Evolutionary conservation across 2,797 vertebrate species (phyloP).

Genomic region (Rhinatrema bivittatum): DNA sequence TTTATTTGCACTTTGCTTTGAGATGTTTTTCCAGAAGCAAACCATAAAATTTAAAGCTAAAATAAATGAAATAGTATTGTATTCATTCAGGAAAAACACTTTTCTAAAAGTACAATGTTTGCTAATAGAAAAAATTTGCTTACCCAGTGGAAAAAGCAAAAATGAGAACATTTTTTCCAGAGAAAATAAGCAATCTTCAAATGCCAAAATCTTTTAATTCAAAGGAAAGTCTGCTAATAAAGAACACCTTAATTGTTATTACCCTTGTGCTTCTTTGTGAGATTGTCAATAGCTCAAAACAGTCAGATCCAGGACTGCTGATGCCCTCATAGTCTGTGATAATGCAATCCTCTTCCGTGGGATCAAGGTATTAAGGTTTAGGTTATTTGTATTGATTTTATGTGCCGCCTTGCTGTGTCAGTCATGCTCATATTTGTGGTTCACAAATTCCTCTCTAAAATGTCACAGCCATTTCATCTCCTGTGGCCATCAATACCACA

Average conservation of each 20-base stretch:
- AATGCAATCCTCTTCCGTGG: constrained; percentile 85
- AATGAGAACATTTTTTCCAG: too few species aligned
- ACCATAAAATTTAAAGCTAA: too few species aligned
- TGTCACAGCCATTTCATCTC: constrained; percentile 96
- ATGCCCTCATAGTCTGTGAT: constrained; percentile 68
- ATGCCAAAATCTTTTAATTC: too few species aligned
- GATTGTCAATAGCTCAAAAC: constrained; percentile 76
- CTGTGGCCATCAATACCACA: constrained; percentile 77
- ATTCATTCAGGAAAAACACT: too few species aligned
- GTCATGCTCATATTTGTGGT: constrained; percentile 94
- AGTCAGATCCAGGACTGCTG: constrained; percentile 47
- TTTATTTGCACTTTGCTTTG: too few species aligned
- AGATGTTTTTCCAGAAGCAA: too few species aligned
- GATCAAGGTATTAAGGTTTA: constrained; percentile 99
- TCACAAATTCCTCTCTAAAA: constrained; percentile 98
- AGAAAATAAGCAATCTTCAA: too few species aligned
- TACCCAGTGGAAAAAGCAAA: too few species aligned
- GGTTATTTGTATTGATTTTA: constrained; percentile 99
- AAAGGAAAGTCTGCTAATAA: constrained; percentile 10
- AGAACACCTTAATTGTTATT: constrained; percentile 76
- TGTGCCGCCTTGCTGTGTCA: constrained; percentile 83
- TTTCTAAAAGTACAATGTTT: too few species aligned
- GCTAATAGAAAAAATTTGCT: too few species aligned
- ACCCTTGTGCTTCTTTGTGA: constrained; percentile 60
- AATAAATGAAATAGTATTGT: too few species aligned